Conservation (phyloP, 35 echinoderm and acorn worm species). For the Anneissia japonica region DNA sequence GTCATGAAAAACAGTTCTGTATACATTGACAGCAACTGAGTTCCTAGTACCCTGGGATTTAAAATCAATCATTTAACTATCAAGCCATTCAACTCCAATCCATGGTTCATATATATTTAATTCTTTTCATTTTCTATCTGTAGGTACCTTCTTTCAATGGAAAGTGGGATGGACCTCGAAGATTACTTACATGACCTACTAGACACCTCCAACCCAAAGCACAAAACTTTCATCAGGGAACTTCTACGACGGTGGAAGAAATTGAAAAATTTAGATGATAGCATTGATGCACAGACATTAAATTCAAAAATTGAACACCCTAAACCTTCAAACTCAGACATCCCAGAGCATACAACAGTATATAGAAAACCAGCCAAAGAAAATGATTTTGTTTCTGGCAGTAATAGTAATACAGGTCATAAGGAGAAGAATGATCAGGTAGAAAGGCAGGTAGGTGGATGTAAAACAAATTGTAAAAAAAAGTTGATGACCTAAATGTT, state of each 20-base stretch:
- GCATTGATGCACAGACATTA: not conserved
- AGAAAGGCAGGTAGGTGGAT: not conserved
- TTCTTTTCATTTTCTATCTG: not conserved
- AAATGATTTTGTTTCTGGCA: not conserved
- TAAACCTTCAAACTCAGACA: not conserved
- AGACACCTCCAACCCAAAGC: not conserved
- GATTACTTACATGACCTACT: constrained; percentile 40
- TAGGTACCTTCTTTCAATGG: constrained; percentile 54
- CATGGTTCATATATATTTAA: not conserved
- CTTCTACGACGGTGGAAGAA: constrained; percentile 6
- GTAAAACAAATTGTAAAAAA: too few species aligned
- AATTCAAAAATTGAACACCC: not conserved
- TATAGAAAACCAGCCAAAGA: not conserved
- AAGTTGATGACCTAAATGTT: too few species aligned
- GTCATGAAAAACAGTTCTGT: too few species aligned
- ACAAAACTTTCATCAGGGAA: constrained; percentile 26
- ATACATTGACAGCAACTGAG: too few species aligned
- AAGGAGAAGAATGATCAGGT: not conserved
- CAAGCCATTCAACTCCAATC: not conserved
- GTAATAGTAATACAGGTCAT: not conserved
- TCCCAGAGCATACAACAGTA: not conserved
- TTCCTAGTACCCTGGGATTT: not conserved
- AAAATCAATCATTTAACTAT: not conserved
- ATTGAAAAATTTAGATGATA: not conserved
- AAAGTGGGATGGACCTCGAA: constrained; percentile 22